phyloP scores from a whole-genome alignment of 2,113 vertebrate genomes.

The Oxygymnocypris stewartii region DNA sequence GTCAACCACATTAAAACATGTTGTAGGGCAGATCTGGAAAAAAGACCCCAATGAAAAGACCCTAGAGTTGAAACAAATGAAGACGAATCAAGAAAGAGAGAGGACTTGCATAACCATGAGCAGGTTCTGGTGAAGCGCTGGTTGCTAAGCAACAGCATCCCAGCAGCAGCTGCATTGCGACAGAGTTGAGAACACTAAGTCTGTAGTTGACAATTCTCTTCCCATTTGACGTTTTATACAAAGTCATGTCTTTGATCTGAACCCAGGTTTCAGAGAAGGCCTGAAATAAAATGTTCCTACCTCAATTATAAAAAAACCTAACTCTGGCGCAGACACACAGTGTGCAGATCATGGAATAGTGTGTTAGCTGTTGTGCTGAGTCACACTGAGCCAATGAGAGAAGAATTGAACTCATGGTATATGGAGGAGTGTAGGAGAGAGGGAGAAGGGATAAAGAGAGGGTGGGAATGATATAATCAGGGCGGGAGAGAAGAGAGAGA shows the following conservation, averaged over 20 bases:
- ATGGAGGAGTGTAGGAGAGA: neutral
- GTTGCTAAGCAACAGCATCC: slow-evolving; percentile 59
- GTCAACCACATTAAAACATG: neutral
- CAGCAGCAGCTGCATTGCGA: slow-evolving; percentile 61
- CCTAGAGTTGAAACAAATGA: slow-evolving; percentile 1
- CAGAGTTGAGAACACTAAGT: slow-evolving; percentile 52
- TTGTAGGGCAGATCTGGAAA: neutral
- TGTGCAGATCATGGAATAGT: neutral
- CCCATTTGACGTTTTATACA: slow-evolving; percentile 22
- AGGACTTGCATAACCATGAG: slow-evolving; percentile 58
- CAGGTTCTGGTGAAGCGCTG: slow-evolving; percentile 51
- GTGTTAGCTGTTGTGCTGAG: slow-evolving; percentile 42
- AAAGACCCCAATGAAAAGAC: neutral
- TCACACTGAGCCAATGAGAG: slow-evolving; percentile 26
- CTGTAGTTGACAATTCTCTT: slow-evolving; percentile 45
- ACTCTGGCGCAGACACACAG: slow-evolving; percentile 3
- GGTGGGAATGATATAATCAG: slow-evolving; percentile 14
- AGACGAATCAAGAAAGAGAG: slow-evolving; percentile 14
- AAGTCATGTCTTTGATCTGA: slow-evolving; percentile 27
- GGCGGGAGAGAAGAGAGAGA: slow-evolving; percentile 5
- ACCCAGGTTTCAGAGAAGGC: neutral
- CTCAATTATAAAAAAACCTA: neutral
- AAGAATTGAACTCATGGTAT: slow-evolving; percentile 30
- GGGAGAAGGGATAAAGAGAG: neutral
- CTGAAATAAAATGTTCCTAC: neutral